Conservation (phyloP, 2,888 invertebrate species). For the Thysanoteuthis rhombus region DNA sequence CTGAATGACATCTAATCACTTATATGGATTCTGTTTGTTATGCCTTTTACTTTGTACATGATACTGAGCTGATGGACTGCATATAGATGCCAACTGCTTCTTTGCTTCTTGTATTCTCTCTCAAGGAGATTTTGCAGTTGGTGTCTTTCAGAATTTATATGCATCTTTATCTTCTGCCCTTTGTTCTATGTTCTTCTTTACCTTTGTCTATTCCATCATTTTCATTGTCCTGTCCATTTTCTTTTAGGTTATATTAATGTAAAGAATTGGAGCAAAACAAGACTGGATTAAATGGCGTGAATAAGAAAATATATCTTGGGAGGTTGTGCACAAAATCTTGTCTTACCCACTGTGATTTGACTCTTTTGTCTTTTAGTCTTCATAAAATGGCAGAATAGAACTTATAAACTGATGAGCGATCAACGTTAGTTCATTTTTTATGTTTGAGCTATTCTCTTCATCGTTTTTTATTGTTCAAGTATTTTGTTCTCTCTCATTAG, state of each 20-base stretch:
- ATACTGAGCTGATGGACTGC: neutral
- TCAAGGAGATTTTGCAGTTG: neutral
- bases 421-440: neutral
- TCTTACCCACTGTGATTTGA: neutral
- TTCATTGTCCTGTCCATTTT: neutral
- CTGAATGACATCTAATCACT: neutral
- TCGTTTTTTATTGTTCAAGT: neutral
- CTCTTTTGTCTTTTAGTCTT: neutral
- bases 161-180: neutral
- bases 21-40: neutral
- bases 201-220: neutral
- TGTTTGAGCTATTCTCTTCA: neutral
- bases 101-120: neutral
- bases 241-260: neutral
- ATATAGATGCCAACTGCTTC: neutral
- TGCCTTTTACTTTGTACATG: neutral
- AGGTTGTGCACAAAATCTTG: neutral
- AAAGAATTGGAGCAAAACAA: neutral
- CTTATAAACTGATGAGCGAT: neutral
- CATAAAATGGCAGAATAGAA: neutral
- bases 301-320: neutral
- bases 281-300: neutral
- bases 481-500: neutral
- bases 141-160: neutral
- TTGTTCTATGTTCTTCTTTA: neutral